These are phyloP conservation scores for Neolamprologus variostigma DNA, from an alignment of 2,113 vertebrate genomes.

Conservation along the genomic window DNA sequence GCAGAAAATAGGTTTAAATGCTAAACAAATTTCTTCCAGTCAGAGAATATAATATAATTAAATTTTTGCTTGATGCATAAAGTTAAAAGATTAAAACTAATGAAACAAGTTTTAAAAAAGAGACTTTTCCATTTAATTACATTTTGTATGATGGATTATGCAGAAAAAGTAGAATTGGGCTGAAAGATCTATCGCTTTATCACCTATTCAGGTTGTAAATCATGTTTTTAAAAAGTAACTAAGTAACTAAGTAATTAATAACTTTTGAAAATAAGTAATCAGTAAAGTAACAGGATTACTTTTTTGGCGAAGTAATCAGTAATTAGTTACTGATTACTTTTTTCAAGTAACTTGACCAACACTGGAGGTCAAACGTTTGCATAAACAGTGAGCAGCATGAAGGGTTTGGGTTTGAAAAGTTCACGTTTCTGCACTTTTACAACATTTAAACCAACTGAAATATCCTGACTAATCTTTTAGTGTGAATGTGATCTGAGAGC, in stretches of 20 bases:
- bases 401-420: background rate
- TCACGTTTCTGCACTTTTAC: background rate
- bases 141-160: no score
- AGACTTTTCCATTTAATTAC: no score
- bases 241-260: no score
- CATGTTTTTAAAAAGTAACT: rapidly evolving
- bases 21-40: rapidly evolving
- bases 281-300: rapidly evolving
- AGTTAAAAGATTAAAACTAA: no score
- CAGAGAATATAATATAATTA: rapidly evolving
- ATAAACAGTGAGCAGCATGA: background rate
- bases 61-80: rapidly evolving
- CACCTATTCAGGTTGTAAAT: no score
- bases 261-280: no score
- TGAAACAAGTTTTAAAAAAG: no score
- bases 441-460: background rate
- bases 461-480: background rate
- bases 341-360: no score
- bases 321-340: no score
- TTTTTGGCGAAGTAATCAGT: no score
- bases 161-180: no score
- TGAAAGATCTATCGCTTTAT: no score
- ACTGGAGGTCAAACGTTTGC: background rate
- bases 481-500: background rate
- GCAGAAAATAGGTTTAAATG: rapidly evolving